Evolutionary conservation across 53 echinoderm and acorn worm species (phyloP).

Genomic region (Zoroaster sp.): DNA sequence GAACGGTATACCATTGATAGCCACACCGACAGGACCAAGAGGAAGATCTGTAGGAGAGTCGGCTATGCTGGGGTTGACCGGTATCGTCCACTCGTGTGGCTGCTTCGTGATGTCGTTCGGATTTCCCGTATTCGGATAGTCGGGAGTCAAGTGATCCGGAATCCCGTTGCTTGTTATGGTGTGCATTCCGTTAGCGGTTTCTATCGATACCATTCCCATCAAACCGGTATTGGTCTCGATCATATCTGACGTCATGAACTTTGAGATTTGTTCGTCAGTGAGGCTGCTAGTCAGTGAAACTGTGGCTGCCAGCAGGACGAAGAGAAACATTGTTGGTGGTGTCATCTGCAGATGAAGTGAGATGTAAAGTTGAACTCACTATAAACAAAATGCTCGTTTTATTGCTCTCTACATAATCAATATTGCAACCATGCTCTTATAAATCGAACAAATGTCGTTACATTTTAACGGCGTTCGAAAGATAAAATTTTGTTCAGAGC

Average conservation of each 20-base stretch:
- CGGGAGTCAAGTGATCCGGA: conserved; percentile 68
- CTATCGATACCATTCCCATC: conserved; percentile 52
- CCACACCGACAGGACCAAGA: conserved; percentile 66
- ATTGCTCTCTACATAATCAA: no score
- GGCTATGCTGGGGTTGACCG: conserved; percentile 56
- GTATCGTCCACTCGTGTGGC: conserved; percentile 24
- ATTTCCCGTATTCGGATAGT: conserved; percentile 29
- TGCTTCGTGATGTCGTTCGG: conserved; percentile 43
- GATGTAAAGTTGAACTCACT: no score
- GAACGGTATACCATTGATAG: conserved; percentile 72
- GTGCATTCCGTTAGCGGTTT: conserved; percentile 26
- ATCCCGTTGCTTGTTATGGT: conserved; percentile 66
- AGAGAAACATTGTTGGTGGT: background rate
- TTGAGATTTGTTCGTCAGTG: conserved; percentile 22
- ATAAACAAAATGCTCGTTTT: no score
- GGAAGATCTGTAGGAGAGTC: conserved; percentile 35
- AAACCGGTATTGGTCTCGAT: conserved; percentile 68
- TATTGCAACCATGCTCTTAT: no score
- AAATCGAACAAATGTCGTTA: no score
- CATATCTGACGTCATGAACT: conserved; percentile 19
- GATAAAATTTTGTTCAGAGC: no score
- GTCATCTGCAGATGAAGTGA: no score
- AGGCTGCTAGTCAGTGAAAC: background rate
- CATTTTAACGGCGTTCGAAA: no score
- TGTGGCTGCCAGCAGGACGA: background rate